Evolutionary conservation across 2,797 vertebrate species (phyloP), one percentile per base, ranked within the genome.

Genomic region (Catamblyrhynchus diadema): DNA sequence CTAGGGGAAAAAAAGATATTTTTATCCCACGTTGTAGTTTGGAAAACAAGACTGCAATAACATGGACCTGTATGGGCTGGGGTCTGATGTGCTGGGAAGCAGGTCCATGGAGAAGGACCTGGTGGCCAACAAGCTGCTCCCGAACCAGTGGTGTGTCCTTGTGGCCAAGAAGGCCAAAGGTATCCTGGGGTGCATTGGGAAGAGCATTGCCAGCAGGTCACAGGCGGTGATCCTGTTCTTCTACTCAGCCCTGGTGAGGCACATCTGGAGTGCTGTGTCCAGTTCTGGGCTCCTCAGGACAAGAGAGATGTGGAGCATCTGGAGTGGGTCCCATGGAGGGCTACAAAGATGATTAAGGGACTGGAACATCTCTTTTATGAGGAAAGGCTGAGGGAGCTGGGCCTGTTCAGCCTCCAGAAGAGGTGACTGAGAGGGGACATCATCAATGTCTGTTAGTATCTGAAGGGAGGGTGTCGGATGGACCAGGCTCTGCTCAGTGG

Each of bases 31-130:
- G 3, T 1, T 59, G 10, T 59, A 25, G 13, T 37, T 21, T 78
- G 37, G 25, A 23, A 81, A 84, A 47, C 48, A 70, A 41, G 23
- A 45, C 9, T 3, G 2, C 33, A 78, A 64, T 33, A 81, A 86
- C 0, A 0, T 27, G 21, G 8, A 35, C 8, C 10, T 32, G 8
- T 4, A 32, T 0, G 4, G 22, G 6, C 25, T 41, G 53, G 39
- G 35, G 21, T 6, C 39, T 45, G 60, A 10, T n/a, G 30, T 8
- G 12, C 39, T 39, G 30, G 30, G 41, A 51, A 66, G 39, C 69
- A 47, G 45, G 11, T 60, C 30, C 1, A 0, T 1, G 7, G 33
- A 60, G 45, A 45, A 45, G 20, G 37, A 39, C 24, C 53, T 33
- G 60, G 19, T 57, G 35, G 42, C 2, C 42, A 35, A 7, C 56